Base-by-base conservation (phyloP, 1,140 invertebrate genomes). In the Drosophila prosaltans region DNA sequence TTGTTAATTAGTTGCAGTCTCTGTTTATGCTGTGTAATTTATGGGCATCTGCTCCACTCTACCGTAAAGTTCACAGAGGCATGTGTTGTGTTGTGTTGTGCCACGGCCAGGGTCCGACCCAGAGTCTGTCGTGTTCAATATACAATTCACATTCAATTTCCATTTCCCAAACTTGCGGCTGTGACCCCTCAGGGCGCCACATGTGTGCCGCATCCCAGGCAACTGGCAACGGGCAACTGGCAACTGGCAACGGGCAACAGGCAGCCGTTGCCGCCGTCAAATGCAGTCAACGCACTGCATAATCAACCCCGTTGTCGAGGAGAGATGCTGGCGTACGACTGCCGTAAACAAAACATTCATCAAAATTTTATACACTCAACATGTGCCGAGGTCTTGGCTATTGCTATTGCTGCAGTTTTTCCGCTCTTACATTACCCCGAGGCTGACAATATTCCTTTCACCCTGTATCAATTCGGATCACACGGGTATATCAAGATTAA, bases 291-390 rank as follows among this genome's bases (percentile, higher is more conserved):
- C 41, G 41, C 43, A 41, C 39, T n/a, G 16, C 58, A 21, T 48
- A 72, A 65, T 71, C 66, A 81, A 85, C 78, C 83, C 76, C 80
- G 45, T 74, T 82, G 72, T 54, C 26, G 36, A 58, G 57, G 28
- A 32, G 43, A 62, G 51, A 36, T 61, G 59, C 41, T 67, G 48
- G 16, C 32, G 43, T 51, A 26, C 45, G 45, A 51, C 68, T 64
- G 71, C 74, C 74, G 80, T 88, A 88, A 88, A 89, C 84, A 88
- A 88, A 88, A 83, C 84, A 88, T 88, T 84, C 84, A 88, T 88
- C 84, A 88, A 88, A 80, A 84, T 84, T 89, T 80, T 89, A 88
- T 88, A 89, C 84, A 88, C 77, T 88, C 84, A 88, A 88, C 84
- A 88, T 88, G 76, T 88, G 83, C 82, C 81, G 76, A 62, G 81